Evolutionary conservation across 2,888 invertebrate genomes (phyloP), one percentile per base, ranked within the genome.

Genomic region (Osmoderma eremita): DNA sequence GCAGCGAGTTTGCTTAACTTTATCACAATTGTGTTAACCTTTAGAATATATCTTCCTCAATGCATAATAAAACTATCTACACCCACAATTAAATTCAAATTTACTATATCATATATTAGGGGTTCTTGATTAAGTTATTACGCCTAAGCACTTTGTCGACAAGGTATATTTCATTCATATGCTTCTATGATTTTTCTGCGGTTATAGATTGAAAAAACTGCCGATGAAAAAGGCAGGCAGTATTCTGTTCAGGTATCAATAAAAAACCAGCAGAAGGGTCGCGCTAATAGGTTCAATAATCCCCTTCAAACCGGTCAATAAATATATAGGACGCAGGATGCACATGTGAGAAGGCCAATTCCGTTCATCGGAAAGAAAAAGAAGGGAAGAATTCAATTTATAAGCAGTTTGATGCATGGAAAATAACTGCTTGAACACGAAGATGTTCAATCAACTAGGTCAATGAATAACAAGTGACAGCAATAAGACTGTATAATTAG

Each of bases 241-340:
- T 45, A 45, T 61, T 61, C 58, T n/a, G 17, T 48, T 48, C 48
- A 61, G 45, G 48, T 61, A 61, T 61, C 58, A 45, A 48, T 48
- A 56, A 61, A 61, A 58, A 61, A 45, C 42, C 12, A 30, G 45
- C 45, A 61, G 36, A 56, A 61, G 58, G 48, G 48, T 61, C 58
- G 30, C 30, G 15, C 45, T 61, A 61, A 61, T 48, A 45, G 58
- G 58, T 30, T 61, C 58, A 48, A 61, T 61, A 61, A 56, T 56
- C 56, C 58, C 36, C 45, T 45, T 48, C 45, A 61, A 58, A 48
- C 41, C 41, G 45, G 58, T 36, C 45, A 45, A 45, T 15, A 61
- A 45, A 45, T 42, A 58, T 45, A 58, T 61, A 48, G 36, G 30
- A 13, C 30, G 45, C 15, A 3, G 36, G 17, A 45, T 36, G 30